These are phyloP conservation scores for Patella caerulea DNA, from an alignment of 2,888 invertebrate species.

Conservation along the genomic window DNA sequence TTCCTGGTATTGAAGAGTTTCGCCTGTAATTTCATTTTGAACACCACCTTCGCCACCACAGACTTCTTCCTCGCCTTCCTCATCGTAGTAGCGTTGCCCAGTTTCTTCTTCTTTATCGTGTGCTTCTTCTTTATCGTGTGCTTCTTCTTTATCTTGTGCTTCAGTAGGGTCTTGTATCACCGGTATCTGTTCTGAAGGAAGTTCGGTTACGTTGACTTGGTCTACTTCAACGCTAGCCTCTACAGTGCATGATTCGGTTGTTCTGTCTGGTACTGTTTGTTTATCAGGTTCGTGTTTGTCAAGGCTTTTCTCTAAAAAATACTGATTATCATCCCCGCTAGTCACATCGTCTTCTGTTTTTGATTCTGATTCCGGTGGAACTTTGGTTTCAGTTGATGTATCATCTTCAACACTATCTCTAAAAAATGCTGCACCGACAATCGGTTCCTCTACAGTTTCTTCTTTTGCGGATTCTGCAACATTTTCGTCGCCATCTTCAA, in stretches of 20 bases:
- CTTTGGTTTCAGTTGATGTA: not conserved
- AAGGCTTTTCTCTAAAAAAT: not conserved
- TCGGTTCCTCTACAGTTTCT: not conserved
- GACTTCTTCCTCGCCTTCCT: slow-evolving; percentile 3
- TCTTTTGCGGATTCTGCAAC: slow-evolving; percentile 19
- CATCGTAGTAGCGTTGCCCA: not conserved
- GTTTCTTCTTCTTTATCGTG: not conserved
- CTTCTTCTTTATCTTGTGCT: slow-evolving; percentile 9
- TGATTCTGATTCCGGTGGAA: not conserved
- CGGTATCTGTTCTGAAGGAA: slow-evolving; percentile 21
- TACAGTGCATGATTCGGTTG: not conserved
- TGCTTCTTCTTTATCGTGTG: no score
- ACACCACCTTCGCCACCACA: slow-evolving; percentile 8
- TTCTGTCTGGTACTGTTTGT: not conserved
- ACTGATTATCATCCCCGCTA: no score
- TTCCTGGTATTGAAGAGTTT: no score
- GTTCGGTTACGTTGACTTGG: slow-evolving; percentile 20
- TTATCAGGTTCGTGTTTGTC: not conserved
- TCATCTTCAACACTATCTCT: slow-evolving; percentile 19
- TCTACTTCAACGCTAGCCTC: not conserved
- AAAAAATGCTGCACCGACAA: slow-evolving; percentile 21
- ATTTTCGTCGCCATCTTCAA: not conserved
- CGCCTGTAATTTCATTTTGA: no score
- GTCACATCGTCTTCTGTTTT: not conserved
- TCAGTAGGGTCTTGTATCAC: slow-evolving; percentile 3